Base-by-base conservation (phyloP, 2,113 vertebrate genomes). In the Dipodomys ordii region DNA sequence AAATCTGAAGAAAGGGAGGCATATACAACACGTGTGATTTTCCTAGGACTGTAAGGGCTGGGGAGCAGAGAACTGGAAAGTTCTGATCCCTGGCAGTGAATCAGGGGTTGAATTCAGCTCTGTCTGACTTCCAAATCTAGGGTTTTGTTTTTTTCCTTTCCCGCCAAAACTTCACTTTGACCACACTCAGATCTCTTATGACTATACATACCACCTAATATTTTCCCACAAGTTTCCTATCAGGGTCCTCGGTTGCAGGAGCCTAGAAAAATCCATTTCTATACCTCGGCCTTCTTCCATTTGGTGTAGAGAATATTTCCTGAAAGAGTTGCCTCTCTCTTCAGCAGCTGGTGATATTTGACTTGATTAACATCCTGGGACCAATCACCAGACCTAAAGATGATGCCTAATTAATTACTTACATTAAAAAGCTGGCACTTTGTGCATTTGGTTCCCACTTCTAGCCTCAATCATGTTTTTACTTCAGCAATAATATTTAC, bases 391-490 rank as follows among this genome's bases (percentile, higher is more conserved):
- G 68, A 87, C 78, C 77, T 95, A 35, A 90, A 87, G 78, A 94
- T 69, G 93, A 90, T 93, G 86, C 88, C 78, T 97, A 95, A 97
- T 96, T 90, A 96, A 83, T 87, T 0, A 84, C 91, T 95, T 91
- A 76, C 44, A 74, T 96, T 93, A 96, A 79, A 87, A 39, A 97
- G 28, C n/a, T 95, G 87, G 81, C 46, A 88, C 74, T 92, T 71
- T 68, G 1, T n/a, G 64, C 53, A 96, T 95, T 92, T 86, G 62
- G 39, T 32, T 96, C 78, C 95, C 94, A 94, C 25, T 64, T 91
- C 23, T 27, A 39, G 83, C 22, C 46, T 94, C 94, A 86, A 72
- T 82, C 92, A 65, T 84, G 88, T 94, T 95, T 95, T 94, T 76
- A 4, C 96, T 94, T 87, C 67, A 80, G 44, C 93, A 94, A 82